Evolutionary conservation across 2,113 vertebrate genomes (phyloP), one percentile per base, ranked within the genome.

Genomic region (Athene cunicularia): DNA sequence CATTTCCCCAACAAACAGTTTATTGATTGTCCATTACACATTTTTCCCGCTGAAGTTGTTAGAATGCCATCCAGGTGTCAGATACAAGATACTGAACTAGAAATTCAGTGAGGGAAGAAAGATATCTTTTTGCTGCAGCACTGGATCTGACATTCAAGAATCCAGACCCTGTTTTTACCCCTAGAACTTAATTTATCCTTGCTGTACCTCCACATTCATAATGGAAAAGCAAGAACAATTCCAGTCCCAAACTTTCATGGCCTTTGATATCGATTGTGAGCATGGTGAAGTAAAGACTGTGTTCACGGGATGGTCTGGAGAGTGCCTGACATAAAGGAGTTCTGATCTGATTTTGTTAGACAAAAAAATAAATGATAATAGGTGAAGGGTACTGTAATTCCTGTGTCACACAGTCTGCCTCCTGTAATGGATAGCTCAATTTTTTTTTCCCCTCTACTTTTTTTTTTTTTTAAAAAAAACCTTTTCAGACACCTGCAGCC

Each of bases 31-130:
- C 75, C 56, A 30, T 92, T 90, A 71, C 35, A 55, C 6, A 7
- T 71, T 90, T 95, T 82, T 81, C 71, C 74, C 49, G 80, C 80
- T 49, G 33, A 93, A 95, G 68, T 14, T 81, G 52, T 82, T 90
- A 66, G 79, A 60, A 88, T 89, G 80, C 70, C 80, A 74, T 73
- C 75, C 91, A 81, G 93, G 55, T 43, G 70, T 89, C 94, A 94
- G 80, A 32, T 41, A 60, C 41, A 30, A 5, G 35, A 47, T 23
- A 72, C 18, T n/a, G 71, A 89, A 67, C 53, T 17, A 58, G 79
- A 70, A 81, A 64, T 68, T 58, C 50, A 80, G n/a, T 1, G 2
- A 70, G 28, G 49, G 35, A 82, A 79, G 74, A 90, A 73, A 90
- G 53, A 37, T 28, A 39, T 14, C 24, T 74, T 73, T 66, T 37